phyloP scores from a whole-genome alignment of 2,797 vertebrate genomes.

The Brachymystax lenok region DNA sequence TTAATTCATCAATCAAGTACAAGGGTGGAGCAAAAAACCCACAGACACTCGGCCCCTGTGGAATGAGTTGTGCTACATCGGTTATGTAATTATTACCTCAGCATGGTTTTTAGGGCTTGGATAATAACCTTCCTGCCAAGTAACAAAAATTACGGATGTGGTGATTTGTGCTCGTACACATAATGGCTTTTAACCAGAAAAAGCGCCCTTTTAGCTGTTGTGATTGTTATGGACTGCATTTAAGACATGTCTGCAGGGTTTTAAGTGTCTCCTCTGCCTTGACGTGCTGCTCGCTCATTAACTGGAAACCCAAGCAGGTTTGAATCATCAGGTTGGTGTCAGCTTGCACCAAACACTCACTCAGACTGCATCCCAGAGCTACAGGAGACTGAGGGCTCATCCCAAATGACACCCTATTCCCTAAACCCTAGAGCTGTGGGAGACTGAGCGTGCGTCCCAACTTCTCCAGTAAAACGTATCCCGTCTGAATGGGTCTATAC shows the following conservation, averaged over 20 bases:
- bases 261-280: constrained; percentile 28
- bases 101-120: too few relatives aligned
- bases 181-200: constrained; percentile 26
- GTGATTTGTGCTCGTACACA: too few relatives aligned
- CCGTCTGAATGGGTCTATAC: background rate
- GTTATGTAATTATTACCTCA: too few relatives aligned
- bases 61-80: too few relatives aligned
- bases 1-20: too few relatives aligned
- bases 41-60: too few relatives aligned
- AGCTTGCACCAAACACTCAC: constrained; percentile 17
- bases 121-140: too few relatives aligned
- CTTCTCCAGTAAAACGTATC: background rate
- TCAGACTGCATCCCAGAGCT: background rate
- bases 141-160: too few relatives aligned
- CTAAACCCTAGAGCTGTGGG: background rate
- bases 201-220: constrained; percentile 35
- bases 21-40: too few relatives aligned
- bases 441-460: too few relatives aligned
- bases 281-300: constrained; percentile 17
- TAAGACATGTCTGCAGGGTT: constrained; percentile 39
- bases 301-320: constrained; percentile 58
- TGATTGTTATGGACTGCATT: constrained; percentile 42
- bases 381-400: too few relatives aligned
- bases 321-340: constrained; percentile 43
- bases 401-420: background rate